Base-by-base conservation (phyloP, 1,140 invertebrate species). In the Dreissena rostriformis region DNA sequence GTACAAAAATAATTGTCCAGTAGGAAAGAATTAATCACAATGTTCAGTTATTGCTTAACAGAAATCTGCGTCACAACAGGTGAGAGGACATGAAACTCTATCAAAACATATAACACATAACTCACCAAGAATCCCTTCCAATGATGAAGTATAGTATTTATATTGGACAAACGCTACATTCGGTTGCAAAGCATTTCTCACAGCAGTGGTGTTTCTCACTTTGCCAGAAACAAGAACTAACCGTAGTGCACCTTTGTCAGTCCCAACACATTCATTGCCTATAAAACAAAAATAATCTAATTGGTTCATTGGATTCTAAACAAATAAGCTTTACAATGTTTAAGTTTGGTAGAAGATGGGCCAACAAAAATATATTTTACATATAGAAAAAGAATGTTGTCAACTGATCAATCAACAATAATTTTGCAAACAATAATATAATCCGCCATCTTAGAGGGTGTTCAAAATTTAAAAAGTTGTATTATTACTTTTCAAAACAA, bases 121-220 rank as follows among this genome's bases (percentile, higher is more conserved):
- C 86, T 88, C 81, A 88, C 84, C 90, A 24, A 93, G 76, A 71
- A 94, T 91, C 52, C 89, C 87, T 24, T 94, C 93, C 51, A 94
- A 83, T 4, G 91, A 89, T 0, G 87, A 88, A 17, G 76, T 90
- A 52, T 94, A 93, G 87, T 93, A 94, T 79, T 92, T 93, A 88
- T 92, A 94, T 61, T 90, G 90, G 8, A 94, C 80, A 65, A 90
- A 80, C 14, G 88, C 86, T 10, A 93, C 90, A 28, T 92, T 91
- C 1, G 88, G 87, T 17, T 90, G 86, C n/a, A 92, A 75, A 14
- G 93, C 88, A 66, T 87, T 85, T 22, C 88, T 80, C 11, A 92
- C 86, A 15, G 86, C 84, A 17, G 87, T 75, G 63, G 72, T 86
- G 86, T 92, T 91, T 52, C 90, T 86, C 1, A 91, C 86, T 83